Evolutionary conservation across 2,888 invertebrate genomes (phyloP).

Genomic region (Drosophila crucigera): DNA sequence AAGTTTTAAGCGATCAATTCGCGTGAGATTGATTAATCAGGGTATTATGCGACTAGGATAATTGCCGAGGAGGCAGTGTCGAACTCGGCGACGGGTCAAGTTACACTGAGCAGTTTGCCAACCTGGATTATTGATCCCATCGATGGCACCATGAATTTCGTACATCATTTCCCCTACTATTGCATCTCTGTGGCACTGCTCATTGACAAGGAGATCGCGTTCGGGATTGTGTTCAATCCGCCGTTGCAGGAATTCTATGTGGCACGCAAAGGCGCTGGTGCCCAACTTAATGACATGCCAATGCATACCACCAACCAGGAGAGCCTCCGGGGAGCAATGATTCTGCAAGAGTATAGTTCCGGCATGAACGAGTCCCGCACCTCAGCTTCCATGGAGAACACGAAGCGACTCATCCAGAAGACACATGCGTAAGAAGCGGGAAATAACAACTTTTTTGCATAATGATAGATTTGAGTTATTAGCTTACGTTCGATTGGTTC

Average conservation of each 20-base stretch:
- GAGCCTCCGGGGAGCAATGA: conserved; percentile 40
- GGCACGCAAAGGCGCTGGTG: conserved; percentile 49
- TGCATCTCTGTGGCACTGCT: conserved; percentile 65
- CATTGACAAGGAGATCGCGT: conserved; percentile 34
- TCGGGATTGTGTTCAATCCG: conserved; percentile 66
- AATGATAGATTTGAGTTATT: conserved; percentile 21
- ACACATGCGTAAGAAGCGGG: conserved; percentile 89
- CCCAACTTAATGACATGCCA: conserved; percentile 38
- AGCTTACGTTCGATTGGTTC: conserved; percentile 95
- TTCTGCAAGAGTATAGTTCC: conserved; percentile 60
- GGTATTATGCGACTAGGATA: conserved; percentile 34
- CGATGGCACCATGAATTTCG: conserved; percentile 68
- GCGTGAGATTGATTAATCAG: background rate
- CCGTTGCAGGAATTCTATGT: conserved; percentile 49
- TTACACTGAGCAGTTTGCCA: conserved; percentile 44
- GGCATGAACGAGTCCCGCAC: conserved; percentile 26
- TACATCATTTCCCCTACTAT: conserved; percentile 70
- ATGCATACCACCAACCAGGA: conserved; percentile 43
- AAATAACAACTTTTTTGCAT: background rate
- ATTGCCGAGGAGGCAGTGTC: conserved; percentile 49
- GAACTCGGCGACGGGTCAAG: conserved; percentile 7
- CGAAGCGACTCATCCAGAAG: conserved; percentile 87
- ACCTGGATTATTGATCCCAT: conserved; percentile 72
- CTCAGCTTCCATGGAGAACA: conserved; percentile 88
- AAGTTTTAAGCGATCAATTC: conserved; percentile 4